A percentile compares a stretch with the other conserved stretches of the same genome.
Conservation (phyloP, 2,113 vertebrate species). For the Cacatua alba region DNA sequence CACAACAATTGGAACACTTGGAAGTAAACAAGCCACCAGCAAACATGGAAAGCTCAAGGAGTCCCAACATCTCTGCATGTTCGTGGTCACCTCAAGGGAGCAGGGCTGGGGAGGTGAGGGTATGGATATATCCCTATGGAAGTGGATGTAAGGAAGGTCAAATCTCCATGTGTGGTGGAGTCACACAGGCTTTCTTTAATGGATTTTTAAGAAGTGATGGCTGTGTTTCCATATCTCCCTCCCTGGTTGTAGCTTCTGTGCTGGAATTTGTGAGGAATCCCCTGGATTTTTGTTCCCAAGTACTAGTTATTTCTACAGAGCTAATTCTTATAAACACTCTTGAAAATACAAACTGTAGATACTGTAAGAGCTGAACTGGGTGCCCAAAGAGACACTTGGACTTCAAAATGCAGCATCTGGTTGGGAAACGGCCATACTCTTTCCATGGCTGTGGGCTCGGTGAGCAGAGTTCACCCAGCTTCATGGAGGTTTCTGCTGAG, state of each 20-base stretch:
- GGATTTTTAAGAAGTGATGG: not conserved
- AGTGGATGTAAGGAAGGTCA: not conserved
- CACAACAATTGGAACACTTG: not conserved
- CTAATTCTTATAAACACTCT: not conserved
- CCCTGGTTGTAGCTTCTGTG: not conserved
- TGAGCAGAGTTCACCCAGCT: not conserved
- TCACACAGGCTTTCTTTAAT: not conserved
- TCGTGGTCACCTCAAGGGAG: fast-evolving
- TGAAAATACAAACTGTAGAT: not conserved
- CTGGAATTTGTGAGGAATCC: not conserved
- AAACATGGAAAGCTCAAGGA: not conserved
- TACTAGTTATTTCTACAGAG: not conserved
- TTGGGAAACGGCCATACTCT: fast-evolving
- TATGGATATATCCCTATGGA: not conserved
- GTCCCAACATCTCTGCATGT: not conserved
- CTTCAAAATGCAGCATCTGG: not conserved
- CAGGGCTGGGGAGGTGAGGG: not conserved
- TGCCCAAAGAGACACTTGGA: not conserved
- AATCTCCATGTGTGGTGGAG: not conserved
- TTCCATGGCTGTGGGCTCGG: not conserved
- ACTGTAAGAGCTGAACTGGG: not conserved
- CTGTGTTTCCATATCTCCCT: not conserved
- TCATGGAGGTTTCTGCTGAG: not conserved
- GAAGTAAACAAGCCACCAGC: not conserved
- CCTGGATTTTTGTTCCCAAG: not conserved